phyloP scores from a whole-genome alignment of 2,113 vertebrate species.

The Scomber scombrus region DNA sequence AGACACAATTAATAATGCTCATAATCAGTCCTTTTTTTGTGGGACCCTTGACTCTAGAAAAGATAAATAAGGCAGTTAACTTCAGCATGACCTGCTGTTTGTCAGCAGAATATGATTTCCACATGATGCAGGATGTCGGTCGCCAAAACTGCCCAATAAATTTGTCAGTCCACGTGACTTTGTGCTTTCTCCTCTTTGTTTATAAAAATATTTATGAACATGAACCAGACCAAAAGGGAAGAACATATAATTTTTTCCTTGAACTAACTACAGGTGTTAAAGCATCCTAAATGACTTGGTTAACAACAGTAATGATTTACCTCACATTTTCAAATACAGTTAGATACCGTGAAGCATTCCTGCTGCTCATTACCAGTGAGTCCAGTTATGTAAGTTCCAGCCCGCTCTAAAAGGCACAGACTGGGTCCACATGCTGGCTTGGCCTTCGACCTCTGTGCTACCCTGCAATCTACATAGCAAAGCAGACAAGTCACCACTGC shows the following conservation, averaged over 20 bases:
- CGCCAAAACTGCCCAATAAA: too few species aligned
- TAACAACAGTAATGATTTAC: neutral
- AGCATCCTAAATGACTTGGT: slow-evolving; percentile 1
- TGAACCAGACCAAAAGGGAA: too few species aligned
- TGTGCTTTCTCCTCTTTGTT: too few species aligned
- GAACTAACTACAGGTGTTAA: too few species aligned
- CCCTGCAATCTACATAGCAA: neutral
- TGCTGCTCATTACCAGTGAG: slow-evolving; percentile 23
- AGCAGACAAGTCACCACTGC: slow-evolving; percentile 11
- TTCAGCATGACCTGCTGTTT: too few species aligned
- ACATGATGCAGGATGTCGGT: too few species aligned
- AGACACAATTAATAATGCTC: neutral
- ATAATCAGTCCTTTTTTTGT: neutral
- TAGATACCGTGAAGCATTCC: slow-evolving; percentile 6
- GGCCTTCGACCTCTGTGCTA: slow-evolving; percentile 46
- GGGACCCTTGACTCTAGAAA: neutral
- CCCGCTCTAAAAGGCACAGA: slow-evolving; percentile 17
- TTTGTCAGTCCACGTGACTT: too few species aligned
- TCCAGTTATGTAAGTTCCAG: slow-evolving; percentile 2
- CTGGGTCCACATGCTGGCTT: slow-evolving; percentile 34
- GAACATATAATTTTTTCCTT: too few species aligned
- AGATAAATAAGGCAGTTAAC: too few species aligned
- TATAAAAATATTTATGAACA: too few species aligned
- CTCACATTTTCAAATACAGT: slow-evolving; percentile 24
- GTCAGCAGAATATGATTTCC: too few species aligned